phyloP scores from a whole-genome alignment of 1,140 invertebrate species.

The Theocolax elegans region DNA sequence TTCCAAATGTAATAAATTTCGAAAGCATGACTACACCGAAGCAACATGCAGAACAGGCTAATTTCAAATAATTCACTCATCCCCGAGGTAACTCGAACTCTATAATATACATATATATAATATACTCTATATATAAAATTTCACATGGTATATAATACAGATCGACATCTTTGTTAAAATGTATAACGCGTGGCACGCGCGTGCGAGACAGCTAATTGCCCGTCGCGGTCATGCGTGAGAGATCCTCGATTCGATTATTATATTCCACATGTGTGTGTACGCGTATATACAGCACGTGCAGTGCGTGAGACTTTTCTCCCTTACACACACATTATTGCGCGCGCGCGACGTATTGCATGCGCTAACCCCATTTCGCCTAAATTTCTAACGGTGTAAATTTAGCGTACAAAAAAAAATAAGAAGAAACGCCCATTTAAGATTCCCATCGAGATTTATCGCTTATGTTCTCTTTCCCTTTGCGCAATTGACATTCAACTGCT shows the following conservation, averaged over 20 bases:
- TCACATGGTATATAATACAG: too few species aligned
- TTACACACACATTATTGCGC: not conserved
- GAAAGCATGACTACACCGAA: too few species aligned
- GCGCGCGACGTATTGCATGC: not conserved
- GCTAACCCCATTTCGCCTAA: not conserved
- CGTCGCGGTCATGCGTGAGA: conserved; percentile 34
- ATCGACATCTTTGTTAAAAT: conserved; percentile 35
- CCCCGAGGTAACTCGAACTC: not conserved
- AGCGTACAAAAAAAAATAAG: too few species aligned
- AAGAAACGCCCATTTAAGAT: conserved; percentile 36
- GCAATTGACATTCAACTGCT: not conserved
- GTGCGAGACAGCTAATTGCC: conserved; percentile 25
- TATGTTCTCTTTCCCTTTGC: not conserved
- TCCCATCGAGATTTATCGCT: conserved; percentile 31
- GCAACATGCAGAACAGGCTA: too few species aligned
- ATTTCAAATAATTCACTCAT: not conserved
- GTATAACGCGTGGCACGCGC: not conserved
- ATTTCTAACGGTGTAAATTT: not conserved
- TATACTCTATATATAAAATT: too few species aligned
- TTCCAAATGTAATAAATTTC: too few species aligned
- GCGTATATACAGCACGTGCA: not conserved
- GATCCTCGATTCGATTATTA: conserved; percentile 30
- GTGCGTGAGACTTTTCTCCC: too few species aligned
- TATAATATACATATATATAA: conserved; percentile 10
- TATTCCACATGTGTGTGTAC: conserved; percentile 10